Evolutionary conservation across 2,113 vertebrate species (phyloP).

Genomic region (Stegostoma tigrinum): DNA sequence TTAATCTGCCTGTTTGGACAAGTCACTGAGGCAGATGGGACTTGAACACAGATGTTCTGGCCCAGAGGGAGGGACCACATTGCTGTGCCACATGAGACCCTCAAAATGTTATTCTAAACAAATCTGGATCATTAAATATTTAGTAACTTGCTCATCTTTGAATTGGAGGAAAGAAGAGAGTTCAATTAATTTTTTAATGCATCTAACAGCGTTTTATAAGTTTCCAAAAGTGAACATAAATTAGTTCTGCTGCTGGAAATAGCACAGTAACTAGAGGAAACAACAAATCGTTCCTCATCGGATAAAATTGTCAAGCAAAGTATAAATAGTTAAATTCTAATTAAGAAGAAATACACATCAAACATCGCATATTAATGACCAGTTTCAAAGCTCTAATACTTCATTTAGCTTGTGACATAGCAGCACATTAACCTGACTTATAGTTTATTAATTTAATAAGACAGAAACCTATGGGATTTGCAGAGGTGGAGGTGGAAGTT

Average conservation of each 20-base stretch:
- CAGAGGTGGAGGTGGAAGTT: neutral
- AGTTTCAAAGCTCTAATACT: neutral
- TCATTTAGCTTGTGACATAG: neutral
- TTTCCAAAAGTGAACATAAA: neutral
- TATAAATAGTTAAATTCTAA: neutral
- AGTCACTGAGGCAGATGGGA: too few relatives aligned
- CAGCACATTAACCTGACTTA: neutral
- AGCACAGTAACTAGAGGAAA: neutral
- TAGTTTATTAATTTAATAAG: neutral
- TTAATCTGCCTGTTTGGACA: too few relatives aligned
- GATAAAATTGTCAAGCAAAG: neutral
- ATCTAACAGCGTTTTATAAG: neutral
- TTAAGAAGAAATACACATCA: neutral
- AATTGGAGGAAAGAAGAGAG: neutral
- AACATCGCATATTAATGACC: neutral
- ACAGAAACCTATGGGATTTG: neutral
- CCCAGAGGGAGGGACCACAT: too few relatives aligned
- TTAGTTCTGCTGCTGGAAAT: neutral
- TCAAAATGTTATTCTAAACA: neutral
- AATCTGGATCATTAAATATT: neutral
- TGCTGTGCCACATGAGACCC: too few relatives aligned
- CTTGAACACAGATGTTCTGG: too few relatives aligned
- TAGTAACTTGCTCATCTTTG: neutral
- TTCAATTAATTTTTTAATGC: neutral
- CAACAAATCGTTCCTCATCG: neutral